Percentiles rank a stretch among this genome's conserved stretches.
These are phyloP conservation scores for Crepidodera aurea DNA, from an alignment of 2,888 invertebrate genomes.

Conservation along the genomic window DNA sequence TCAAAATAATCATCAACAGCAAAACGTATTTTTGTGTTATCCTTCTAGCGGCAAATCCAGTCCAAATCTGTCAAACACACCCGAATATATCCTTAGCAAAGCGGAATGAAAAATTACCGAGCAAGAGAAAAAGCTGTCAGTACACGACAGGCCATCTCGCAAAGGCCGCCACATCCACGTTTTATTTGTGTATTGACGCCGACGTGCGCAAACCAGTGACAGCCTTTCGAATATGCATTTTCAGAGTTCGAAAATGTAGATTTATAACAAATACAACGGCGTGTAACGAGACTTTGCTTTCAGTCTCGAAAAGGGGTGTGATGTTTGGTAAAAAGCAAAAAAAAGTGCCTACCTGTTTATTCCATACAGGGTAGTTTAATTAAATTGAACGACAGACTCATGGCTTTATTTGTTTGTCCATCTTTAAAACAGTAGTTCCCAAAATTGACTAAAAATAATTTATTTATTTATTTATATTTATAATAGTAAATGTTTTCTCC, in stretches of 20 bases:
- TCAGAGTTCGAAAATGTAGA: slow-evolving; percentile 21
- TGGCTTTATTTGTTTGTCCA: too few species aligned
- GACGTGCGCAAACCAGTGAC: slow-evolving; percentile 10
- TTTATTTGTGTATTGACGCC: slow-evolving; percentile 27
- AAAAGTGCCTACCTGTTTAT: slow-evolving; percentile 4
- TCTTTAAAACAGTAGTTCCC: too few species aligned
- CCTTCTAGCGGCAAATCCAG: not conserved
- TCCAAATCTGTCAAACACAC: not conserved
- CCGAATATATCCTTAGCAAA: slow-evolving; percentile 8
- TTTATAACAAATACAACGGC: slow-evolving; percentile 26
- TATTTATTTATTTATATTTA: too few species aligned
- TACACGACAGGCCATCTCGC: slow-evolving; percentile 35
- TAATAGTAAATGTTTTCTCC: too few species aligned
- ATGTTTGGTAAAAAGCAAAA: slow-evolving; percentile 5
- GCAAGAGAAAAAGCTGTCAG: slow-evolving; percentile 25
- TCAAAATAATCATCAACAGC: too few species aligned
- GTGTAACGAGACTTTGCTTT: slow-evolving; percentile 27
- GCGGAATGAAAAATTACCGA: slow-evolving; percentile 16
- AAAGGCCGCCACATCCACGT: slow-evolving; percentile 31
- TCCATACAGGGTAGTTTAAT: not conserved
- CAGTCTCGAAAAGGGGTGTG: slow-evolving; percentile 15
- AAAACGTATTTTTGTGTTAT: not conserved
- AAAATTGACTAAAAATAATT: too few species aligned
- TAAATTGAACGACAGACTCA: too few species aligned
- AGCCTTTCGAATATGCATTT: slow-evolving; percentile 25